A percentile compares a stretch with the other conserved stretches of the same genome.
Evolutionary conservation across 2,797 vertebrate genomes (phyloP).

Genomic region (Ptychadena robeensis): DNA sequence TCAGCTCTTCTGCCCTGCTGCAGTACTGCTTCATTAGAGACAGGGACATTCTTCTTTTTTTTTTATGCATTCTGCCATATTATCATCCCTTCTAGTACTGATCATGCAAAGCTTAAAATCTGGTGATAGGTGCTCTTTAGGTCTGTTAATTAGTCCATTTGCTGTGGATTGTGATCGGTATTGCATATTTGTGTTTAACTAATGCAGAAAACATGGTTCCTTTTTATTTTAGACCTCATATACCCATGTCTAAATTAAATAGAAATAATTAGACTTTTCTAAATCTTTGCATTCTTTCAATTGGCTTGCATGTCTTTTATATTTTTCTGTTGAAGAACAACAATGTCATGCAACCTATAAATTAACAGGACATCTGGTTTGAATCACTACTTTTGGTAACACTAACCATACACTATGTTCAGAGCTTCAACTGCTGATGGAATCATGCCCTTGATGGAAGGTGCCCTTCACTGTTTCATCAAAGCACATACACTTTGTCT

Average conservation of each 20-base stretch:
- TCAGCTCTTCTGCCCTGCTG: too few species aligned
- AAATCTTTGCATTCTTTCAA: neutral
- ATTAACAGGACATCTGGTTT: neutral
- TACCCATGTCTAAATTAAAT: neutral
- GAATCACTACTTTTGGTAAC: conserved; percentile 3
- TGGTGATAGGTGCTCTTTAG: too few species aligned
- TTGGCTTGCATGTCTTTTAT: neutral
- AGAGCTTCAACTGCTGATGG: conserved; percentile 11
- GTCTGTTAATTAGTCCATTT: too few species aligned
- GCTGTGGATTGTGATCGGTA: too few species aligned
- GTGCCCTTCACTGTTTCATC: conserved; percentile 51
- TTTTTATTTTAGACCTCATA: too few species aligned
- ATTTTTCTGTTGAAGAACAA: neutral
- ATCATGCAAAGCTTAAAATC: too few species aligned
- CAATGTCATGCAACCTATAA: neutral
- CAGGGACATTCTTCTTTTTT: too few species aligned
- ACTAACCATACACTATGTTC: conserved; percentile 4
- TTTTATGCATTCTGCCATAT: too few species aligned
- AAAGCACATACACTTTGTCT: conserved; percentile 50
- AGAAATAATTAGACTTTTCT: neutral
- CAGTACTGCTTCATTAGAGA: too few species aligned
- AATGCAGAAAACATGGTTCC: too few species aligned
- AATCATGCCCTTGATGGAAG: conserved; percentile 47
- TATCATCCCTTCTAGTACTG: too few species aligned
- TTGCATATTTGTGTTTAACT: too few species aligned